phyloP scores from a whole-genome alignment of 2,888 invertebrate species.

The Linnaemya vulpina region DNA sequence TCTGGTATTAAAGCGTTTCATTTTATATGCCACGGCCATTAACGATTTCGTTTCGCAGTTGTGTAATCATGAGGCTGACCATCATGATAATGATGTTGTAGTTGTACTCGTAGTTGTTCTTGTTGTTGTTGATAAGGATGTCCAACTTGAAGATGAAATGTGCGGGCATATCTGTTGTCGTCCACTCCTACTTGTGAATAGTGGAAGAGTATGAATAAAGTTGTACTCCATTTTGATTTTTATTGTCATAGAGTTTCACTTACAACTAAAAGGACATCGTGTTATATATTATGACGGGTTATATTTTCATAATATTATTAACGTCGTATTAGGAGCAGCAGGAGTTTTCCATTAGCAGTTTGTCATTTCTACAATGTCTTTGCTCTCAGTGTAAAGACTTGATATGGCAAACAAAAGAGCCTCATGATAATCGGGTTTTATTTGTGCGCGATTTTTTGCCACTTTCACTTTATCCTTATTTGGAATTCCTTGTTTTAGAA shows the following conservation, averaged over 20 bases:
- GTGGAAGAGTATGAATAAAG: neutral
- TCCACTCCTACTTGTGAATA: neutral
- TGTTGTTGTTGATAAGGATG: neutral
- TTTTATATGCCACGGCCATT: constrained; percentile 9
- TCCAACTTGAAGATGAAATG: constrained; percentile 4
- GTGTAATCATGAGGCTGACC: constrained; percentile 6
- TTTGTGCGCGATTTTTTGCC: too few relatives aligned
- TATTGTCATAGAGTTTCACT: neutral
- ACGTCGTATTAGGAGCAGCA: neutral
- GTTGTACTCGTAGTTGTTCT: neutral
- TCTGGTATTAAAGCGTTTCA: constrained; percentile 32
- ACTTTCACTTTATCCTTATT: too few relatives aligned
- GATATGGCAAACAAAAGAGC: too few relatives aligned
- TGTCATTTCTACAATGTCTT: too few relatives aligned
- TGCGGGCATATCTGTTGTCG: neutral
- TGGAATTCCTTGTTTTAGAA: too few relatives aligned
- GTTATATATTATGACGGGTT: neutral
- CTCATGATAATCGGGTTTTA: too few relatives aligned
- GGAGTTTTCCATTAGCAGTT: neutral
- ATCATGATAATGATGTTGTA: neutral
- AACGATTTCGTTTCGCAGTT: neutral
- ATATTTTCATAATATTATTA: too few relatives aligned
- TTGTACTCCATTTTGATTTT: neutral
- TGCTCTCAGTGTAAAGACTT: too few relatives aligned
- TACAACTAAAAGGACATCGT: neutral